Conservation (phyloP, 1,140 invertebrate genomes). For the Protaetia brevitarsis region DNA sequence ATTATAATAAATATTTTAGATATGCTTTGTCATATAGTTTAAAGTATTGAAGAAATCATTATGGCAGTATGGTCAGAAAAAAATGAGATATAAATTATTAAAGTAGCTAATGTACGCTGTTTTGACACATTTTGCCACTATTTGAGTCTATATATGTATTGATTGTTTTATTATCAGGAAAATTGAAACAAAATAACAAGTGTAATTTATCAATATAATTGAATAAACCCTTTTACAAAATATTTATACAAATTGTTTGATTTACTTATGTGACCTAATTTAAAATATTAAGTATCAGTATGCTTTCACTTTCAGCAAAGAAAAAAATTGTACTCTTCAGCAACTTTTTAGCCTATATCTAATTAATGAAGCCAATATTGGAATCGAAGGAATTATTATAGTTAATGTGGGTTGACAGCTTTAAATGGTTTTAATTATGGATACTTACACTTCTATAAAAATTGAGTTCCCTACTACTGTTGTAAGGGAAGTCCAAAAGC, state of each 20-base stretch:
- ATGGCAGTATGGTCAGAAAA: background rate
- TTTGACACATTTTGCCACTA: background rate
- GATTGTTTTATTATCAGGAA: background rate
- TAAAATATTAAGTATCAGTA: too few relatives aligned
- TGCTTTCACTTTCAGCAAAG: too few relatives aligned
- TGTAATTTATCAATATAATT: conserved; percentile 6
- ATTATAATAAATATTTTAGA: conserved; percentile 8
- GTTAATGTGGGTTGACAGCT: too few relatives aligned
- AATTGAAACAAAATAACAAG: background rate
- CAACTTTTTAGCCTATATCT: too few relatives aligned
- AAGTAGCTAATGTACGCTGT: background rate
- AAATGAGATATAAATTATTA: background rate
- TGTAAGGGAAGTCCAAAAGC: too few relatives aligned
- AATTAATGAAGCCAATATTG: too few relatives aligned
- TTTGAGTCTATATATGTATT: conserved; percentile 17
- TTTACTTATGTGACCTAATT: background rate
- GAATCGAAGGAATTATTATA: too few relatives aligned
- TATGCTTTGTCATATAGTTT: conserved; percentile 17
- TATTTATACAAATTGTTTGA: background rate
- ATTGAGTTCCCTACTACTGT: too few relatives aligned
- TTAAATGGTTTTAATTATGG: too few relatives aligned
- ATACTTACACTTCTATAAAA: too few relatives aligned
- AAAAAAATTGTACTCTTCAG: too few relatives aligned
- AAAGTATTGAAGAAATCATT: background rate
- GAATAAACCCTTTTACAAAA: background rate